Evolutionary conservation across 1,140 invertebrate species (phyloP).

Genomic region (Pogonognathellus flavescens): DNA sequence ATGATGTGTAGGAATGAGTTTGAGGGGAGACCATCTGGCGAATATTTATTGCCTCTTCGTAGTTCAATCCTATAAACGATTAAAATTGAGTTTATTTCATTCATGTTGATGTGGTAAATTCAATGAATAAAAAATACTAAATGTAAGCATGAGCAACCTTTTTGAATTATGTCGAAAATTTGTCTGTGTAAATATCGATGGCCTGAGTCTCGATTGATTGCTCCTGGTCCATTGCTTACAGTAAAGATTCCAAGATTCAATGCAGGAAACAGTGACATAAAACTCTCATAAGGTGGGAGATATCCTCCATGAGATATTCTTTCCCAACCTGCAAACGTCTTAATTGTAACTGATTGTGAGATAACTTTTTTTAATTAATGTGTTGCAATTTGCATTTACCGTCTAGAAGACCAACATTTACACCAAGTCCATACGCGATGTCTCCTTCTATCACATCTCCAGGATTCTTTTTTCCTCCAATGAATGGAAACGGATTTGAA

Average conservation of each 20-base stretch:
- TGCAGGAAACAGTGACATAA: constrained; percentile 52
- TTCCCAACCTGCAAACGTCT: constrained; percentile 27
- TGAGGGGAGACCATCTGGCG: too few species aligned
- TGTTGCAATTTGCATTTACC: background rate
- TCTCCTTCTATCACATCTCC: background rate
- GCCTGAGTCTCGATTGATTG: background rate
- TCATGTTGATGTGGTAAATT: too few species aligned
- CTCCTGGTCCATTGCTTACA: constrained; percentile 32
- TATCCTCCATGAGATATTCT: constrained; percentile 46
- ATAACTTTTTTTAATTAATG: background rate
- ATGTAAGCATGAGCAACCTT: background rate
- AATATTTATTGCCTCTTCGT: background rate
- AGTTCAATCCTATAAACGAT: too few species aligned
- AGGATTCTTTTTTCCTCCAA: background rate
- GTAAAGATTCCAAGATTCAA: constrained; percentile 50
- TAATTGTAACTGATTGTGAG: background rate
- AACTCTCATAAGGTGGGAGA: constrained; percentile 33
- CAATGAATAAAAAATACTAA: too few species aligned
- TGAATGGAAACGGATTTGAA: constrained; percentile 24
- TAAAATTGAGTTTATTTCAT: too few species aligned
- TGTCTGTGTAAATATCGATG: constrained; percentile 3
- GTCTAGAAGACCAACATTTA: constrained; percentile 24
- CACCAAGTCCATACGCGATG: constrained; percentile 33
- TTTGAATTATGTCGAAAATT: background rate
- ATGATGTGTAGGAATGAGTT: background rate